These are phyloP conservation scores for Caenorhabditis drosophilae DNA, from an alignment of 2,888 invertebrate species.

Conservation along the genomic window DNA sequence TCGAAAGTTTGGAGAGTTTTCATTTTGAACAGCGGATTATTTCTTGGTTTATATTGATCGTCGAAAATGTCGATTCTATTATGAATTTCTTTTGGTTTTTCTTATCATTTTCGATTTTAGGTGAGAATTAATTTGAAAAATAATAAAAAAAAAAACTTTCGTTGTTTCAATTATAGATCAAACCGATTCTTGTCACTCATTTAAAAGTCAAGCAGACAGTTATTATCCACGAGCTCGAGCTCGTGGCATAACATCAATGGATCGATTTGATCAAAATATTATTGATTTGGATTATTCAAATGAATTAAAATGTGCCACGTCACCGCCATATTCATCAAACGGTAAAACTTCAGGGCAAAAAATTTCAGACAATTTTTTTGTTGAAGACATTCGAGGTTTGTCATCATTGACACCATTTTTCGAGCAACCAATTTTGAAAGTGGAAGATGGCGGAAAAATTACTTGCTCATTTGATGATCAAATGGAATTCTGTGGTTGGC, in stretches of 20 bases:
- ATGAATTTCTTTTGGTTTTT: no score
- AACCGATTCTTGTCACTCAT: constrained; percentile 16
- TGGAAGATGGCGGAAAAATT: constrained; percentile 52
- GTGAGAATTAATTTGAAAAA: no score
- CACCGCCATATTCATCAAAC: constrained; percentile 4
- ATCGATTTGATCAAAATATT: constrained; percentile 7
- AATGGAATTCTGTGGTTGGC: constrained; percentile 61
- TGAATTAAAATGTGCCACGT: constrained; percentile 8
- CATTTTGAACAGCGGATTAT: no score
- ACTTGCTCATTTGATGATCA: constrained; percentile 61
- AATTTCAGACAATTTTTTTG: constrained; percentile 4
- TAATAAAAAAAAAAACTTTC: no score
- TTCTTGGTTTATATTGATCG: no score
- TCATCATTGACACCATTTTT: constrained; percentile 23
- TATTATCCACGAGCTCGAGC: constrained; percentile 12
- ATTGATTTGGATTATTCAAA: constrained; percentile 20
- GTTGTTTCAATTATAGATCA: no score
- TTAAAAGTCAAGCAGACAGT: constrained; percentile 5
- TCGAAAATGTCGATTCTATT: no score
- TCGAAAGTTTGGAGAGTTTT: no score
- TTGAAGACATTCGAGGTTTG: constrained; percentile 18
- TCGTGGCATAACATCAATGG: constrained; percentile 14
- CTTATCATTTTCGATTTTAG: no score
- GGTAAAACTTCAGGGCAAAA: background rate
- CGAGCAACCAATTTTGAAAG: constrained; percentile 19